These are phyloP conservation scores for Tineola bisselliella DNA, from an alignment of 2,888 invertebrate species.

Conservation along the genomic window DNA sequence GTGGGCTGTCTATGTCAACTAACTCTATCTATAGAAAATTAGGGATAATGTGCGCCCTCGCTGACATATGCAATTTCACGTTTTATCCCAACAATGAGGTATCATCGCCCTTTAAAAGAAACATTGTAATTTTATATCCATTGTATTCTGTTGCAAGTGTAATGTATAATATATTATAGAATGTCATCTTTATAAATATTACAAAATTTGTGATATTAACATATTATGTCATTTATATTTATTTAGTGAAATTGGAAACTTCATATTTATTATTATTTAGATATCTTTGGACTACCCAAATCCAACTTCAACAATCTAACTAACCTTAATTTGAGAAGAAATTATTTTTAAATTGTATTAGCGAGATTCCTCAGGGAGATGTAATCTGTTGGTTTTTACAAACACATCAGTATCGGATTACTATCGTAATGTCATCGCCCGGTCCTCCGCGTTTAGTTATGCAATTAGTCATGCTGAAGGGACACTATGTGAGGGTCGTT, in stretches of 20 bases:
- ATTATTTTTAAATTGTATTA: conserved; percentile 2
- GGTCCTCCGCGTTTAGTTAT: conserved; percentile 52
- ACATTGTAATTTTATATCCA: conserved; percentile 7
- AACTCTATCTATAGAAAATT: conserved; percentile 51
- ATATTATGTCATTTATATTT: no score
- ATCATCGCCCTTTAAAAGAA: conserved; percentile 15
- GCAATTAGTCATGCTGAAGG: conserved; percentile 56
- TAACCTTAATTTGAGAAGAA: neutral
- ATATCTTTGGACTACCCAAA: no score
- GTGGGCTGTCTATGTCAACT: conserved; percentile 30
- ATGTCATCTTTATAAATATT: neutral
- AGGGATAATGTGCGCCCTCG: conserved; percentile 44
- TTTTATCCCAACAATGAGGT: conserved; percentile 27
- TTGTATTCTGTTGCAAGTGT: conserved; percentile 9
- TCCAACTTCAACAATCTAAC: no score
- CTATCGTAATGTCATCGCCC: conserved; percentile 17
- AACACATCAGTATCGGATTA: conserved; percentile 65
- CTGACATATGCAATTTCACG: conserved; percentile 33
- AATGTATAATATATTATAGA: no score
- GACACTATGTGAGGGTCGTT: conserved; percentile 15
- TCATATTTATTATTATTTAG: no score
- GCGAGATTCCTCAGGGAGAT: conserved; percentile 13
- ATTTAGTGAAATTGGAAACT: no score
- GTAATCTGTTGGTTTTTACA: conserved; percentile 66
- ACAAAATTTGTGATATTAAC: no score